Percentiles rank a stretch among this genome's conserved stretches.
These are phyloP conservation scores for Pelmatolapia mariae DNA, from an alignment of 2,113 vertebrate genomes.

Conservation along the genomic window DNA sequence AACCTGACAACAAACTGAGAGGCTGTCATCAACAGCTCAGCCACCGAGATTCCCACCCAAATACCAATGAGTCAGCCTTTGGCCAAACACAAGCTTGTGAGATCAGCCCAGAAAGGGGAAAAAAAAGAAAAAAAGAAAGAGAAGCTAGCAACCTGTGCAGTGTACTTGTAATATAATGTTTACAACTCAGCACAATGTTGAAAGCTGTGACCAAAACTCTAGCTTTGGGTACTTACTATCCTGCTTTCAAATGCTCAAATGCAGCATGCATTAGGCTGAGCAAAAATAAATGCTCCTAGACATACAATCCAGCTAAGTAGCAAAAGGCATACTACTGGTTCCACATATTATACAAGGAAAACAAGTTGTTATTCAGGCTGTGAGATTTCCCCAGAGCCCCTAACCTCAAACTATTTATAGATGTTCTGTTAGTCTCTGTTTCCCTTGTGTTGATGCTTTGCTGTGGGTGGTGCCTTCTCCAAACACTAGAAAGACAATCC, in stretches of 20 bases:
- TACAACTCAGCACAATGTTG: neutral
- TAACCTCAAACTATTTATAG: constrained; percentile 70
- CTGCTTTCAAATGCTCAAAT: neutral
- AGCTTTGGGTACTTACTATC: neutral
- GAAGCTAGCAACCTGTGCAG: neutral
- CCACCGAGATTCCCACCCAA: constrained; percentile 43
- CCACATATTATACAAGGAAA: constrained; percentile 53
- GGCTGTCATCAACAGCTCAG: constrained; percentile 50
- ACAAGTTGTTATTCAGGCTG: constrained; percentile 65
- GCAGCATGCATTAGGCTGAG: neutral
- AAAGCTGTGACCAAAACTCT: neutral
- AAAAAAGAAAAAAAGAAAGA: neutral
- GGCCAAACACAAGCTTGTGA: neutral
- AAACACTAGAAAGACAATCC: constrained; percentile 49
- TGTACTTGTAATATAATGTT: neutral
- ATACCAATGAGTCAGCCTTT: constrained; percentile 41
- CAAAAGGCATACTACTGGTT: constrained; percentile 31
- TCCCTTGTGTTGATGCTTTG: constrained; percentile 51
- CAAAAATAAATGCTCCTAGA: neutral
- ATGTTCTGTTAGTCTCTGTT: constrained; percentile 43
- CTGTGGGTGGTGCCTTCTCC: constrained; percentile 59
- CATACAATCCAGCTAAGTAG: neutral
- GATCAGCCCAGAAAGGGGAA: neutral
- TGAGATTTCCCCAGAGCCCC: constrained; percentile 57
- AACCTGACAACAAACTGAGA: constrained; percentile 58